Evolutionary conservation across 2,888 invertebrate species (phyloP).

Genomic region (Hipparchia sbordonii): DNA sequence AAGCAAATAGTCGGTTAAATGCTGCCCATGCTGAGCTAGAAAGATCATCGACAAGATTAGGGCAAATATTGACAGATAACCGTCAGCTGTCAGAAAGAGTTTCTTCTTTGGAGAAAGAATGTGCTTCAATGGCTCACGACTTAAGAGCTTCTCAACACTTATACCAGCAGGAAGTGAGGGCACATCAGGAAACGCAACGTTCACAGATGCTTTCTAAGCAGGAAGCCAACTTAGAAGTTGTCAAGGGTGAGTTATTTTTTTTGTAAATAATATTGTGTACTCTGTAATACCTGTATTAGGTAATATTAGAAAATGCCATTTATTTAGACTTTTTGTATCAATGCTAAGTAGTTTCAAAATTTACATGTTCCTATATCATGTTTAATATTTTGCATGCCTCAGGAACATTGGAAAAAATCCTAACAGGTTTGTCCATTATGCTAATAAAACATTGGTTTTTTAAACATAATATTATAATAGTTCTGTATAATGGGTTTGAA

Average conservation of each 20-base stretch:
- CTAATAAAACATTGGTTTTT: slow-evolving; percentile 49
- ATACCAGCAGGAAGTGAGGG: slow-evolving; percentile 93
- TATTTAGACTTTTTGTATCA: slow-evolving; percentile 18
- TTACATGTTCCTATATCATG: slow-evolving; percentile 50
- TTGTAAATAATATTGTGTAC: slow-evolving; percentile 23
- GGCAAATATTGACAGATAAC: slow-evolving; percentile 88
- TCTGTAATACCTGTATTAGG: slow-evolving; percentile 12
- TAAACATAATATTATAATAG: neutral
- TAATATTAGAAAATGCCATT: slow-evolving; percentile 32
- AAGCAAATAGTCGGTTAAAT: slow-evolving; percentile 82
- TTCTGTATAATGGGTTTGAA: neutral
- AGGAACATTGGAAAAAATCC: slow-evolving; percentile 87
- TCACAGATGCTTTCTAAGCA: slow-evolving; percentile 93
- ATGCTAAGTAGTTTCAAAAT: slow-evolving; percentile 37
- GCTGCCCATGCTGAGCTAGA: slow-evolving; percentile 86
- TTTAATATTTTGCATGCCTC: slow-evolving; percentile 82
- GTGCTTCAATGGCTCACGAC: slow-evolving; percentile 92
- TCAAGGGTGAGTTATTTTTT: slow-evolving; percentile 86
- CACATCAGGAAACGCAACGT: slow-evolving; percentile 94
- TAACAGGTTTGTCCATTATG: slow-evolving; percentile 85
- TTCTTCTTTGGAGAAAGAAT: slow-evolving; percentile 93
- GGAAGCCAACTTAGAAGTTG: slow-evolving; percentile 95
- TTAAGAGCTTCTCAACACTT: slow-evolving; percentile 91
- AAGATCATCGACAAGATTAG: slow-evolving; percentile 84
- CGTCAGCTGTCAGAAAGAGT: slow-evolving; percentile 91